Evolutionary conservation across 2,797 vertebrate species (phyloP).

Genomic region (Fistularia commersonii): DNA sequence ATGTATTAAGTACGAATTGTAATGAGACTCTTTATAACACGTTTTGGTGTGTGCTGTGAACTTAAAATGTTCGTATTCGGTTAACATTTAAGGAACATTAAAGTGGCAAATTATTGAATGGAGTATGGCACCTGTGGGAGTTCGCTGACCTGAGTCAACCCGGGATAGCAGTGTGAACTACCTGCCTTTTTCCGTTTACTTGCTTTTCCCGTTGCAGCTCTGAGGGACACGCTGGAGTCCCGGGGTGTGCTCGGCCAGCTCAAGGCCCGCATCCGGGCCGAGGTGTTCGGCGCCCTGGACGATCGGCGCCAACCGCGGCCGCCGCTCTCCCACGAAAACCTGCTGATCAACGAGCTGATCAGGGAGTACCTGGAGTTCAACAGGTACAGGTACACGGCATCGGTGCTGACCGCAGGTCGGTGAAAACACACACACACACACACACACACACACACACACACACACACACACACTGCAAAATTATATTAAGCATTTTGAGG

Average conservation of each 20-base stretch:
- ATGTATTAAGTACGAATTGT: no score
- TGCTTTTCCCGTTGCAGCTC: constrained; percentile 64
- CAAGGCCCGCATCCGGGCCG: constrained; percentile 89
- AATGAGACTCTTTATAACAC: no score
- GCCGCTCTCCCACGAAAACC: constrained; percentile 82
- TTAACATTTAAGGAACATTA: no score
- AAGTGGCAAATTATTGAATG: no score
- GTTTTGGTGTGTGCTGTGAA: no score
- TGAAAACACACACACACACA: not conserved
- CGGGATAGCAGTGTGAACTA: no score
- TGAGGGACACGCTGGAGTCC: constrained; percentile 89
- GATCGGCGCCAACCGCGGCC: constrained; percentile 81
- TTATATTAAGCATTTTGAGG: no score
- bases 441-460: not conserved
- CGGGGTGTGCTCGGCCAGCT: constrained; percentile 85
- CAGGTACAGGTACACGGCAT: constrained; percentile 84
- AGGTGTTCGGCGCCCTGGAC: constrained; percentile 89
- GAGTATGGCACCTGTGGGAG: no score
- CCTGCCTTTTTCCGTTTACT: no score
- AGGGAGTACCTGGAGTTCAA: constrained; percentile 94
- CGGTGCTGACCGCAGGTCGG: constrained; percentile 87
- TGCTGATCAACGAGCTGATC: constrained; percentile 93
- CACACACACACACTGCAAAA: no score
- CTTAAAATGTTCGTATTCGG: no score
- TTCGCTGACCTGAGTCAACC: no score